Percentiles rank a stretch among this genome's conserved stretches.
phyloP scores from a whole-genome alignment of 2,797 vertebrate species.

The Acipenser ruthenus region DNA sequence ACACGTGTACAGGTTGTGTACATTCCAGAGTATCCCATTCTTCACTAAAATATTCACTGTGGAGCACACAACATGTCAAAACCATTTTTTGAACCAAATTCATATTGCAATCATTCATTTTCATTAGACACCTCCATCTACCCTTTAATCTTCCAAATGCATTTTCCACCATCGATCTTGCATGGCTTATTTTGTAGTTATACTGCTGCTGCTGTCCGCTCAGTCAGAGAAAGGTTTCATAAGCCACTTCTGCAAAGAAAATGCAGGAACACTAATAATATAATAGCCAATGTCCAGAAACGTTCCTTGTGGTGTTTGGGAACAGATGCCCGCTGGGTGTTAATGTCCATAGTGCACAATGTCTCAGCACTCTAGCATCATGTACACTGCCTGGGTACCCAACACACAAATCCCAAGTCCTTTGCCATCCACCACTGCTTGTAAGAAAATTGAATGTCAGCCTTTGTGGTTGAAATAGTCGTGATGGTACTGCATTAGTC shows the following conservation, averaged over 20 bases:
- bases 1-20: too few relatives aligned
- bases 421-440: conserved; percentile 10
- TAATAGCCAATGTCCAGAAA: conserved; percentile 19
- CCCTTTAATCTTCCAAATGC: conserved; percentile 22
- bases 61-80: conserved; percentile 18
- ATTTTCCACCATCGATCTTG: background rate
- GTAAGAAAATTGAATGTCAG: conserved; percentile 19
- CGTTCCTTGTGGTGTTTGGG: background rate
- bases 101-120: conserved; percentile 22
- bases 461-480: conserved; percentile 24
- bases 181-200: background rate
- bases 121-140: conserved; percentile 24
- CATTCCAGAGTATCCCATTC: background rate
- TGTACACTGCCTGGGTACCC: conserved; percentile 18
- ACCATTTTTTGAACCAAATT: conserved; percentile 17
- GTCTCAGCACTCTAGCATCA: conserved; percentile 1
- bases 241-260: conserved; percentile 16
- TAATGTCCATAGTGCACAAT: background rate
- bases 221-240: conserved; percentile 16
- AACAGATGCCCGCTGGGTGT: conserved; percentile 21
- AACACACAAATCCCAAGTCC: conserved; percentile 26
- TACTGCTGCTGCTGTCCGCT: background rate
- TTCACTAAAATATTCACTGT: background rate
- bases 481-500: background rate
- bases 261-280: conserved; percentile 15